phyloP scores from a whole-genome alignment of 2,888 invertebrate species.

The Caenorhabditis sp. region DNA sequence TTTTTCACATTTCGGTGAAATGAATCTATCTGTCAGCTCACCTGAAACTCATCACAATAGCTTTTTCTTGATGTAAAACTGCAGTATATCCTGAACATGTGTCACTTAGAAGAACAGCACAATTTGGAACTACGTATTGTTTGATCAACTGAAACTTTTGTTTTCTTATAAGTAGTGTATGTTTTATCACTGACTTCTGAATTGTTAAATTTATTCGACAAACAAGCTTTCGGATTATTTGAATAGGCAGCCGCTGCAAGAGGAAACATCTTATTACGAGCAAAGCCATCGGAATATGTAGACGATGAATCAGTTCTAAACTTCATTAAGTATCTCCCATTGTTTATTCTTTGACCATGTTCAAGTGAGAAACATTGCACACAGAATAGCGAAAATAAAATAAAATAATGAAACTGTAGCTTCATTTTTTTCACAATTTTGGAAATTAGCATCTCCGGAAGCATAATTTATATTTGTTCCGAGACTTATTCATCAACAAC shows the following conservation, averaged over 20 bases:
- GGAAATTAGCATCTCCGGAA: too few species aligned
- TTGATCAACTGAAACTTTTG: background rate
- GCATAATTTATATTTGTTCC: too few species aligned
- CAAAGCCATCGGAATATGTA: conserved; percentile 33
- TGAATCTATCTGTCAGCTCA: too few species aligned
- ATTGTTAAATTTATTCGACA: conserved; percentile 33
- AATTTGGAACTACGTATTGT: background rate
- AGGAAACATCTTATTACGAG: conserved; percentile 40
- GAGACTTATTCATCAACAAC: too few species aligned
- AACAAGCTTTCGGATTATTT: conserved; percentile 31
- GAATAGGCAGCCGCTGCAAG: conserved; percentile 46
- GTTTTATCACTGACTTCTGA: conserved; percentile 14
- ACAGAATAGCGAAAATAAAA: too few species aligned
- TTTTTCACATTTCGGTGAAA: too few species aligned
- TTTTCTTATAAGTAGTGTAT: background rate
- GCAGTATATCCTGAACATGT: background rate
- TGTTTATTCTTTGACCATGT: too few species aligned
- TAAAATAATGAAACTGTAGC: too few species aligned
- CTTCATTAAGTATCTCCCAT: too few species aligned
- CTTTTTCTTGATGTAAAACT: background rate
- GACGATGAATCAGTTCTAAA: too few species aligned
- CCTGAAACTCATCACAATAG: background rate
- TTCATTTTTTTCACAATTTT: too few species aligned
- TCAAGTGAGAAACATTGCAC: too few species aligned
- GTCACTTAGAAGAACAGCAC: background rate